Conservation (phyloP, 2,113 vertebrate genomes). For the Saccopteryx bilineata region DNA sequence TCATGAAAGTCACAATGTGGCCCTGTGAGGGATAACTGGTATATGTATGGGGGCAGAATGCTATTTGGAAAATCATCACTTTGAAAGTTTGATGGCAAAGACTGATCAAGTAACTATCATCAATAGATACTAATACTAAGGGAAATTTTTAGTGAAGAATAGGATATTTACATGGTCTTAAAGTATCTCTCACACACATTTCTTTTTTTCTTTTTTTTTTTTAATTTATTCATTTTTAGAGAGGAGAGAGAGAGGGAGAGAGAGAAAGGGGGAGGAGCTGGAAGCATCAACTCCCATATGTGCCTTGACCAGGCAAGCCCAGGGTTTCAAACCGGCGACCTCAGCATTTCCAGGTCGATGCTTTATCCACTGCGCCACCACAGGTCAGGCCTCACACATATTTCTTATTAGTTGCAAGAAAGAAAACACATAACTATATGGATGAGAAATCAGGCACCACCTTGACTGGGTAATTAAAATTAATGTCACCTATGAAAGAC, state of each 20-base stretch:
- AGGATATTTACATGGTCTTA: slow-evolving; percentile 31
- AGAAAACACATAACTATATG: slow-evolving; percentile 1
- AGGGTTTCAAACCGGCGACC: no score
- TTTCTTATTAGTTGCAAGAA: slow-evolving; percentile 19
- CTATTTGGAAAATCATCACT: not conserved
- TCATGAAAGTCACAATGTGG: not conserved
- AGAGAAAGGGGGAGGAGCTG: no score
- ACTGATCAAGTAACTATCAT: slow-evolving; percentile 10
- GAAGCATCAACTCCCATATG: no score
- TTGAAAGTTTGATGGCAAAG: not conserved
- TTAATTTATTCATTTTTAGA: no score
- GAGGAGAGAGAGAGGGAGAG: no score
- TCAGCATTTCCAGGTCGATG: no score
- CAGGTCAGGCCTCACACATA: not conserved
- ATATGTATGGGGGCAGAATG: not conserved
- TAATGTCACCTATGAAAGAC: not conserved
- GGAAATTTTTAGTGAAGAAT: slow-evolving; percentile 8
- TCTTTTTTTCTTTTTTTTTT: no score
- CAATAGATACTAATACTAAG: not conserved
- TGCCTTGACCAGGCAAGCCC: no score
- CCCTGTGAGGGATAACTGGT: not conserved
- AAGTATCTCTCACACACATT: not conserved
- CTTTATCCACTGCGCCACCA: no score
- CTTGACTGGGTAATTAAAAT: slow-evolving; percentile 32
- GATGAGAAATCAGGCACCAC: not conserved